Base-by-base conservation (phyloP, 1,140 invertebrate genomes). In the Mya arenaria region DNA sequence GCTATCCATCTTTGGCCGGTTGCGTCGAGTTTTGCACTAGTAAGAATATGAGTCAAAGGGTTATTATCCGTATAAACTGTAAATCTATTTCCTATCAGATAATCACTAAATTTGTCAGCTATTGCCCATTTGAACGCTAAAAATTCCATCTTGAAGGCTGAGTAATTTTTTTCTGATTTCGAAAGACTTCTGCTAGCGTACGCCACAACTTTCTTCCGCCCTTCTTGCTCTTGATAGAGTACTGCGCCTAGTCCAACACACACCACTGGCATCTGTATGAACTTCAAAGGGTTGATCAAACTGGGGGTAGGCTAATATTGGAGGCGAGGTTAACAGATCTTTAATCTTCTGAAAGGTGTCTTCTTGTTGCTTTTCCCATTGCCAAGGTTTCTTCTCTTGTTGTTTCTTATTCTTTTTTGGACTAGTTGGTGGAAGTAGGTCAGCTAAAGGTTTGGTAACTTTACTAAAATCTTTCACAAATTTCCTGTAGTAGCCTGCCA, bases 221-320 rank as follows among this genome's bases (percentile, higher is more conserved):
- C 69, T 55, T 72, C 44, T 37, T 72, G 41, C 23, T 52, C 52
- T 72, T 72, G 69, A 72, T 72, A 72, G 0, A 72, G 32, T 3
- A 72, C 69, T 30, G 69, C 25, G 28, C 69, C 6, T 30, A 72
- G 25, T n/a, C 65, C 65, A 41, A 10, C 5, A n/a, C n/a, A n/a
- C n/a, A 6, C 17, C 28, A 52, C n/a, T n/a, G n/a, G 44, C 48
- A 55, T 71, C 48, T 48, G 68, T 71, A 55, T 52, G 68, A 28
- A 71, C 41, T 5, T 44, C 28, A 32, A 71, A 55, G 25, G 68
- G 68, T 41, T 32, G 3, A 52, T 32, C 8, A 71, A 71, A 52
- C 13, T 30, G 13, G 13, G 68, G 68, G 28, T 71, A 52, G 13
- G 23, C 41, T 8, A 71, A 30, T 15, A 69, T 41, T 5, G n/a